Evolutionary conservation across 2,113 vertebrate species (phyloP).

Genomic region (Athene noctua): DNA sequence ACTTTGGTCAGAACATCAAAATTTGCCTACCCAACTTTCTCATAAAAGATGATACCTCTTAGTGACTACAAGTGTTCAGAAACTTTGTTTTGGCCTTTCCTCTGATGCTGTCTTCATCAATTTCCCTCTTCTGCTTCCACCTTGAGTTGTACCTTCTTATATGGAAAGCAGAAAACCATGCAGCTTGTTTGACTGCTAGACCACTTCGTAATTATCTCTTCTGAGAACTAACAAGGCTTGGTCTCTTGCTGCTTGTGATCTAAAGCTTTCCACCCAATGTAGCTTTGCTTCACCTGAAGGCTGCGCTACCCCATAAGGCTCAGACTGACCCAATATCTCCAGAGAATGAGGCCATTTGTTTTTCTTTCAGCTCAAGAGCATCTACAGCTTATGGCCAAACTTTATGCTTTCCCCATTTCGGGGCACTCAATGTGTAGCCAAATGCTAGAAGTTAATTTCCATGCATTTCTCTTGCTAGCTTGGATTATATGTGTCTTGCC

Average conservation of each 20-base stretch:
- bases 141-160: not conserved
- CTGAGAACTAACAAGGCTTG: not conserved
- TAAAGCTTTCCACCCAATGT: not conserved
- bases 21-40: not conserved
- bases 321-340: not conserved
- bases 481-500: not conserved
- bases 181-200: not conserved
- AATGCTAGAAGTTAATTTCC: not conserved
- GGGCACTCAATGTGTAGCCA: not conserved
- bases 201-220: not conserved
- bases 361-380: not conserved
- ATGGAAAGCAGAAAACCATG: not conserved
- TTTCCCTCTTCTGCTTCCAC: not conserved
- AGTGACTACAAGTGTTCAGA: not conserved
- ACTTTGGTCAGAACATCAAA: not conserved
- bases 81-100: not conserved
- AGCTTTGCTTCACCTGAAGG: not conserved
- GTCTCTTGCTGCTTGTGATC: not conserved
- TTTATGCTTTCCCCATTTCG: not conserved
- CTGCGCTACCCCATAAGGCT: not conserved
- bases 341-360: not conserved
- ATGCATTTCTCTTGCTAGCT: not conserved
- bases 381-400: not conserved
- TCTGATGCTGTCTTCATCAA: not conserved
- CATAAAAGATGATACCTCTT: not conserved